Evolutionary conservation across 2,888 invertebrate genomes (phyloP), one percentile per base, ranked within the genome.

Genomic region (Abrostola tripartita): DNA sequence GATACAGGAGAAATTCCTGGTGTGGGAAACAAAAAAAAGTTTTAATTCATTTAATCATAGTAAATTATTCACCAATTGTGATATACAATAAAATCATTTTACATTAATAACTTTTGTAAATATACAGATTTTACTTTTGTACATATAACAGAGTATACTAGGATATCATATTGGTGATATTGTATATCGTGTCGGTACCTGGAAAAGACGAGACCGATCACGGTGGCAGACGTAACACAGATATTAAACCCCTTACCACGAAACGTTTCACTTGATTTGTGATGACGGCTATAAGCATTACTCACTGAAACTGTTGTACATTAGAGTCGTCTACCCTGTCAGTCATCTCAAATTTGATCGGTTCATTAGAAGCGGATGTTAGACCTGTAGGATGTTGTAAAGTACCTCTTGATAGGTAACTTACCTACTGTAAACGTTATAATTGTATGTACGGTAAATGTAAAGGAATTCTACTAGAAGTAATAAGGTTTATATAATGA

Each of bases 211-310:
- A 36, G 24, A 6, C 0, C 52, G 37, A 56, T 67, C 68, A 68
- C 67, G 74, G 68, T 54, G 61, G 70, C 82, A 85, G 85, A 89
- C 82, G 82, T 65, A 82, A 70, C 68, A 73, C 87, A 89, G 87
- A 85, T 82, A 72, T 63, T 51, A 61, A 56, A 56, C 63, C 61
- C 53, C 44, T 52, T 84, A 81, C 82, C 61, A 63, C 76, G 87
- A 85, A 87, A 73, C 71, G 63, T 71, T 74, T 74, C 66, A 71
- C 67, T 78, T 82, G 81, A 85, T 88, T 86, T 84, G 80, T 79
- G 77, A 83, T 70, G 81, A 81, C 82, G 71, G 77, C 68, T 77
- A 72, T 65, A 62, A 79, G 68, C 68, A 65, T 83, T 78, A 35
- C 52, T 77, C 24, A 47, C 7, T 6, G 61, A 47, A 53, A 61